Conservation (phyloP, 2,113 vertebrate species). For the Brachirus orientalis region DNA sequence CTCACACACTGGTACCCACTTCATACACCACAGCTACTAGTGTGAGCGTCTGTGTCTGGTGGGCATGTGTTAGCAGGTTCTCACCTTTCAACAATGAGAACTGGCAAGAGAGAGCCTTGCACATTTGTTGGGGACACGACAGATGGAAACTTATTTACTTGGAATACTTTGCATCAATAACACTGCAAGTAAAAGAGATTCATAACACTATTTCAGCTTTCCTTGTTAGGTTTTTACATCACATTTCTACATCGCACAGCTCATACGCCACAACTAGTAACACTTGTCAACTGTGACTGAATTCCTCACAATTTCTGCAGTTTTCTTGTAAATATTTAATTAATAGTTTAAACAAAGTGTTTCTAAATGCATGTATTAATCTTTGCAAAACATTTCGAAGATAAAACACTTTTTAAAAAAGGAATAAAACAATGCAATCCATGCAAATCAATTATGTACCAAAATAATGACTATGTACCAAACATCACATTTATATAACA, state of each 20-base stretch:
- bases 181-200: neutral
- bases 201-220: neutral
- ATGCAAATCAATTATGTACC: no score
- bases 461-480: no score
- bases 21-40: slow-evolving; percentile 23
- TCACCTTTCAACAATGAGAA: slow-evolving; percentile 59
- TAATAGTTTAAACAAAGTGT: no score
- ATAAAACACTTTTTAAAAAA: no score
- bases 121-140: slow-evolving; percentile 47
- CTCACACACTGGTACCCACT: slow-evolving; percentile 20
- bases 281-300: no score
- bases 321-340: no score
- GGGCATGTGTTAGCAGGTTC: slow-evolving; percentile 43
- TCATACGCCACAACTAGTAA: neutral
- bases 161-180: slow-evolving; percentile 19
- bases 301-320: no score
- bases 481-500: no score
- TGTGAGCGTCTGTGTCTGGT: slow-evolving; percentile 3
- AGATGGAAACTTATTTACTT: slow-evolving; percentile 58
- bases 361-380: no score
- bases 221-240: neutral
- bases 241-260: neutral
- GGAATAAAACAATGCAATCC: no score
- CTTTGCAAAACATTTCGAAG: no score
- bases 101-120: slow-evolving; percentile 41